These are phyloP conservation scores for Catostylus mosaicus DNA, from an alignment of 30 jellyfish, hydroid and myxozoan species.

Conservation along the genomic window DNA sequence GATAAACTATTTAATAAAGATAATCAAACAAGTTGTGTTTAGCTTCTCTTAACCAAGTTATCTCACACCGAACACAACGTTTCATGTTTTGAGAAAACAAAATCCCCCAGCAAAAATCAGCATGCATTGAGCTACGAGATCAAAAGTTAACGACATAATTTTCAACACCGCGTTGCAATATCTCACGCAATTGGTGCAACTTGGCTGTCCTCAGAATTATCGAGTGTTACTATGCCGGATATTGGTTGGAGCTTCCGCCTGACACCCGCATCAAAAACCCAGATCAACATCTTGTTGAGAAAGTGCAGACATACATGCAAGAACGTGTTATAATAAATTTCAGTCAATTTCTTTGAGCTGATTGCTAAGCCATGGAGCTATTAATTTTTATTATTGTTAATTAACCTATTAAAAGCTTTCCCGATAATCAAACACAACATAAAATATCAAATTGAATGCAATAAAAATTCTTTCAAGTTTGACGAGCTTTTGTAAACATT, in stretches of 20 bases:
- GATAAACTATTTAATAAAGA: too few species aligned
- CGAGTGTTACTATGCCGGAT: conserved; percentile 39
- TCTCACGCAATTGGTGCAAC: conserved; percentile 14
- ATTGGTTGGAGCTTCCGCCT: conserved; percentile 62
- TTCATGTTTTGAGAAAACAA: conserved; percentile 18
- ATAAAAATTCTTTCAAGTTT: background rate
- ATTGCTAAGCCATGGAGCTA: background rate
- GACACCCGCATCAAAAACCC: conserved; percentile 31
- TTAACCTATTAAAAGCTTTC: background rate
- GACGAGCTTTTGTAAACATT: conserved; percentile 9
- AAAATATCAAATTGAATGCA: background rate
- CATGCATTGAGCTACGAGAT: conserved; percentile 14
- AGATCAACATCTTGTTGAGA: background rate
- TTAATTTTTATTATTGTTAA: background rate
- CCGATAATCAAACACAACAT: background rate
- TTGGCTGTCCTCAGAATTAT: conserved; percentile 3
- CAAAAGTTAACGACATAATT: background rate
- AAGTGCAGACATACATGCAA: conserved; percentile 1
- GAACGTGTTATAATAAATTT: too few species aligned
- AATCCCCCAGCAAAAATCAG: conserved; percentile 26
- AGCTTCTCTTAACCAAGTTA: background rate
- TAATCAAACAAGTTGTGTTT: background rate
- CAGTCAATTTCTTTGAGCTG: too few species aligned
- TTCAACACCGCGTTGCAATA: conserved; percentile 4
- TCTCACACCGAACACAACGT: background rate